A percentile compares a stretch with the other conserved stretches of the same genome.
Evolutionary conservation across 2,888 invertebrate species (phyloP).

Genomic region (Mayetiola destructor): DNA sequence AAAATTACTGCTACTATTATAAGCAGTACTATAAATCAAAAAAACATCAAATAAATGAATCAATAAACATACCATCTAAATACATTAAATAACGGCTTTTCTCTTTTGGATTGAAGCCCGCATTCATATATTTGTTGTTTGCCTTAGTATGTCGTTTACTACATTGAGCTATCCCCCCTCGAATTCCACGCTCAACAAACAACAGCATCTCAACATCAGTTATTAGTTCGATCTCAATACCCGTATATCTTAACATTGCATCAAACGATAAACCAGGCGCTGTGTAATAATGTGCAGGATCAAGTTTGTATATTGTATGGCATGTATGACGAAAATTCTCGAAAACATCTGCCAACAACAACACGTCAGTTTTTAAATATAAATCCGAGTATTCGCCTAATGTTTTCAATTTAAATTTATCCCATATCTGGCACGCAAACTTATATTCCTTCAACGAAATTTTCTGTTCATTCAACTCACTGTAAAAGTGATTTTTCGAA

Average conservation of each 20-base stretch:
- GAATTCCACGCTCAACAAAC: conserved; percentile 14
- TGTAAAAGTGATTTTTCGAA: neutral
- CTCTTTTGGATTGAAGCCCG: conserved; percentile 1
- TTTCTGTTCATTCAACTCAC: neutral
- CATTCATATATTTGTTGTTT: conserved; percentile 10
- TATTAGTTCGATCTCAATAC: conserved; percentile 13
- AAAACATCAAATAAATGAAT: conserved; percentile 1
- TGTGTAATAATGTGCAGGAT: conserved; percentile 27
- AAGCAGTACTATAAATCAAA: neutral
- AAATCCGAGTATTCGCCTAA: conserved; percentile 25
- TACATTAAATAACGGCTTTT: conserved; percentile 21
- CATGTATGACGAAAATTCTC: conserved; percentile 18
- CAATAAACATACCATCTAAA: conserved; percentile 15
- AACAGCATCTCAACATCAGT: conserved; percentile 16
- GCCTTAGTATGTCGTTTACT: conserved; percentile 15
- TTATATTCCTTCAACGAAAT: conserved; percentile 19
- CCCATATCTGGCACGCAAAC: conserved; percentile 23
- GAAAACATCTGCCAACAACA: conserved; percentile 24
- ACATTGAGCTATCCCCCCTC: conserved; percentile 14
- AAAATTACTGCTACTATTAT: no score
- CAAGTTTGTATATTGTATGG: conserved; percentile 22
- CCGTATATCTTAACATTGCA: neutral
- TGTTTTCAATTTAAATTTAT: conserved; percentile 21
- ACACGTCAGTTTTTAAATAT: conserved; percentile 22
- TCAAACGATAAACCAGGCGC: conserved; percentile 25